These are phyloP conservation scores for Strigamia maritima DNA, from an alignment of 2,888 invertebrate species.

Conservation along the genomic window DNA sequence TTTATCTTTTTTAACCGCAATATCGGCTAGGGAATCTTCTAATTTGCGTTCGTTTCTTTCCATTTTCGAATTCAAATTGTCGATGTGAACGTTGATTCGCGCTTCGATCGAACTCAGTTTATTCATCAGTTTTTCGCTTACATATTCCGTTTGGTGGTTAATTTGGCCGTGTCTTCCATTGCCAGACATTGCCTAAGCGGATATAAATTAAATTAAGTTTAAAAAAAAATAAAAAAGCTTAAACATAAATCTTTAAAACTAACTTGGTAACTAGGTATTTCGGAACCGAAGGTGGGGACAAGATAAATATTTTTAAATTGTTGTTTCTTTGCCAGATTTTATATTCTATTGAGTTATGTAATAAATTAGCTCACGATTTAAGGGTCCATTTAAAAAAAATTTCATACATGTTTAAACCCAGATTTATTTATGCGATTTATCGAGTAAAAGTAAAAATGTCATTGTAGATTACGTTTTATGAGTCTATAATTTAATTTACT, in stretches of 20 bases:
- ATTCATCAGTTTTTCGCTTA: constrained; percentile 42
- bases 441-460: too few relatives aligned
- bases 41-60: constrained; percentile 42
- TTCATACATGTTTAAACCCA: too few relatives aligned
- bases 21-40: constrained; percentile 41
- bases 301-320: neutral
- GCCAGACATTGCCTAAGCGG: neutral
- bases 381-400: too few relatives aligned
- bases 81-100: constrained; percentile 36
- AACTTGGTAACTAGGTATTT: neutral
- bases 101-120: constrained; percentile 41
- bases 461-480: too few relatives aligned
- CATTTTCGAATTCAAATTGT: constrained; percentile 6
- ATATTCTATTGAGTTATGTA: neutral
- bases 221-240: neutral
- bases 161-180: neutral
- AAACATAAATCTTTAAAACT: neutral
- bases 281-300: neutral
- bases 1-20: constrained; percentile 42
- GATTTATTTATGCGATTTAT: too few relatives aligned
- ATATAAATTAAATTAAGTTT: neutral
- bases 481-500: too few relatives aligned
- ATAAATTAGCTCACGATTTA: neutral
- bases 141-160: constrained; percentile 39
- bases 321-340: neutral